Evolutionary conservation across 2,888 invertebrate species (phyloP).

Genomic region (Eulithis prunata): DNA sequence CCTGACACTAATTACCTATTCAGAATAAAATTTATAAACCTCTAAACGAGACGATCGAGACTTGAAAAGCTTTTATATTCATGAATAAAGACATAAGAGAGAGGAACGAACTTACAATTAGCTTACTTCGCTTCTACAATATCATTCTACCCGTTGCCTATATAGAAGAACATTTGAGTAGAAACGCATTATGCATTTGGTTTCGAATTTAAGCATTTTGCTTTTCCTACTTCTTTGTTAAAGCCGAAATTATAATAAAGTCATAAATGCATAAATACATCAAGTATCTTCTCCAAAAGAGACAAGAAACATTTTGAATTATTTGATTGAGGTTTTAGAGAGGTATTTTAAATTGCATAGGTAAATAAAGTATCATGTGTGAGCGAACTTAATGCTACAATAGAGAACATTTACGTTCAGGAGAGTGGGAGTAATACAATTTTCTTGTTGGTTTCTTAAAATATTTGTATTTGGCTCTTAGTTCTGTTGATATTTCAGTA

Average conservation of each 20-base stretch:
- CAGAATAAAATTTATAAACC: constrained; percentile 27
- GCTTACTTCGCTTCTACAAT: constrained; percentile 16
- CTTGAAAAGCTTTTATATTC: constrained; percentile 27
- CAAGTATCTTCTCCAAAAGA: too few species aligned
- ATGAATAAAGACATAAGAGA: constrained; percentile 25
- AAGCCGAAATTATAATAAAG: background rate
- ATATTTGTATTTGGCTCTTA: too few species aligned
- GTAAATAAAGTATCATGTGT: too few species aligned
- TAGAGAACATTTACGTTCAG: too few species aligned
- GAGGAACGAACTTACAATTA: constrained; percentile 25
- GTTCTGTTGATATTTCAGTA: background rate
- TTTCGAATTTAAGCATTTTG: background rate
- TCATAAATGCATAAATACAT: too few species aligned
- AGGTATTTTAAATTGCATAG: too few species aligned
- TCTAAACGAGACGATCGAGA: constrained; percentile 22
- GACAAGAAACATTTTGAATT: too few species aligned
- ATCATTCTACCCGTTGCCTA: constrained; percentile 3
- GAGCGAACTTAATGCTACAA: too few species aligned
- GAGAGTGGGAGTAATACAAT: too few species aligned
- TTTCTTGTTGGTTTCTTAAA: too few species aligned
- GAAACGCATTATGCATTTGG: background rate
- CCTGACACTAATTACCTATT: constrained; percentile 22
- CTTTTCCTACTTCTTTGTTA: background rate
- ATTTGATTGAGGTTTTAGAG: too few species aligned
- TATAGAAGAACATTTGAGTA: constrained; percentile 3